Conservation (phyloP, 2,113 vertebrate species). For the Cromileptes altivelis region DNA sequence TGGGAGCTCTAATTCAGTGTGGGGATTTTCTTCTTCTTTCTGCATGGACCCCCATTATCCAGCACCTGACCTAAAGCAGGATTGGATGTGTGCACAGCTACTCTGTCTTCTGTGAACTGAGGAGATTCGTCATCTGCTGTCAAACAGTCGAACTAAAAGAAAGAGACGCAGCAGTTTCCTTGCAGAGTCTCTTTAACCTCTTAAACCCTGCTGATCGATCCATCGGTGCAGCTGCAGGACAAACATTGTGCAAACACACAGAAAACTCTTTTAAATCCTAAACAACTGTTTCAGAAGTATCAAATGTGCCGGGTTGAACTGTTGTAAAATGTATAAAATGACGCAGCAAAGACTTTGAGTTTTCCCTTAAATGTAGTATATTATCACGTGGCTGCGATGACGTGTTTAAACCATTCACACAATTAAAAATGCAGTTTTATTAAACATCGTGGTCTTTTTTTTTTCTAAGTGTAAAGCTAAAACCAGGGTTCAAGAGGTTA, state of each 20-base stretch:
- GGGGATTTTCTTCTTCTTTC: no score
- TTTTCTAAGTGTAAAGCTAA: slow-evolving; percentile 7
- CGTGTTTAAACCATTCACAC: neutral
- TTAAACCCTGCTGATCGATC: slow-evolving; percentile 9
- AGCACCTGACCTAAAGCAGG: no score
- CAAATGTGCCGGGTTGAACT: neutral
- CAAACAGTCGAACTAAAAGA: slow-evolving; percentile 3
- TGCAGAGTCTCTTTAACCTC: slow-evolving; percentile 13
- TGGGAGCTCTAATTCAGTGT: no score
- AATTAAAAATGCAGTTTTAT: neutral
- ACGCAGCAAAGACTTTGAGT: neutral
- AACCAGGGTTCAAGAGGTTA: slow-evolving; percentile 41
- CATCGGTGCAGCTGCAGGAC: neutral
- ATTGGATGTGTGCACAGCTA: no score
- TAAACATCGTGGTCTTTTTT: neutral
- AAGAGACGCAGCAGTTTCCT: slow-evolving; percentile 16
- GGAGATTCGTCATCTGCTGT: slow-evolving; percentile 1
- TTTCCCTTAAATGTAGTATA: neutral
- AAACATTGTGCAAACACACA: slow-evolving; percentile 1
- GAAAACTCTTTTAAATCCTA: neutral
- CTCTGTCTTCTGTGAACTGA: no score
- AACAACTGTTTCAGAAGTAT: slow-evolving; percentile 14
- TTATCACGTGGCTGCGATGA: neutral
- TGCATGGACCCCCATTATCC: no score
- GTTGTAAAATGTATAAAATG: slow-evolving; percentile 4